Evolutionary conservation across 2,888 invertebrate genomes (phyloP).

Genomic region (Psococerastis gibbosa): DNA sequence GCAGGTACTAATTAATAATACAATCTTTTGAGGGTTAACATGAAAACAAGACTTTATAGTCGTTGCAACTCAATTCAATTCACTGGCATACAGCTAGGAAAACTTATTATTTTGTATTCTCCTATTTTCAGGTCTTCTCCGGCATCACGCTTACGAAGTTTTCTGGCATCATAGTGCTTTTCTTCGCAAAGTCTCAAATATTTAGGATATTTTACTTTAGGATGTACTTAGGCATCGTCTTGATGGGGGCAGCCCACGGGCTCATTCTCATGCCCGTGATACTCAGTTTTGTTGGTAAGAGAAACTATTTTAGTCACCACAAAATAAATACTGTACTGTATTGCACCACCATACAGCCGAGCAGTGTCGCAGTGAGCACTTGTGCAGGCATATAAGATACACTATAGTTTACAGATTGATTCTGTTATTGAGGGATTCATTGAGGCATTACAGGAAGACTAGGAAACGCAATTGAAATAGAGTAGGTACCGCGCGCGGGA

Average conservation of each 20-base stretch:
- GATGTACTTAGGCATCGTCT: conserved; percentile 86
- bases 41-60: too few relatives aligned
- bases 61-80: too few relatives aligned
- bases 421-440: too few relatives aligned
- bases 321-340: too few relatives aligned
- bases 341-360: too few relatives aligned
- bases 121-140: conserved; percentile 53
- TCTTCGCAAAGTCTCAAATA: conserved; percentile 80
- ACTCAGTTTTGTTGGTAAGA: conserved; percentile 56
- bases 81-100: not conserved
- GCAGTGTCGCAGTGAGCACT: too few relatives aligned
- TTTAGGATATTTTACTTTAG: conserved; percentile 88
- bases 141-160: conserved; percentile 93
- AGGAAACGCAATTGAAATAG: too few relatives aligned
- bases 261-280: conserved; percentile 81
- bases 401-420: too few relatives aligned
- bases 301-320: too few relatives aligned
- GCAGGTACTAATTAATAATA: conserved; percentile 1
- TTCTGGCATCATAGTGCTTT: conserved; percentile 71
- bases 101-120: conserved; percentile 2
- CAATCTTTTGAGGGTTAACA: conserved; percentile 3
- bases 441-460: too few relatives aligned
- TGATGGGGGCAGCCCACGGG: conserved; percentile 82
- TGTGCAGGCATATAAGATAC: too few relatives aligned
- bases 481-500: too few relatives aligned